phyloP scores from a whole-genome alignment of 1,140 invertebrate genomes.

The Macrotrachela quadricornifera region DNA sequence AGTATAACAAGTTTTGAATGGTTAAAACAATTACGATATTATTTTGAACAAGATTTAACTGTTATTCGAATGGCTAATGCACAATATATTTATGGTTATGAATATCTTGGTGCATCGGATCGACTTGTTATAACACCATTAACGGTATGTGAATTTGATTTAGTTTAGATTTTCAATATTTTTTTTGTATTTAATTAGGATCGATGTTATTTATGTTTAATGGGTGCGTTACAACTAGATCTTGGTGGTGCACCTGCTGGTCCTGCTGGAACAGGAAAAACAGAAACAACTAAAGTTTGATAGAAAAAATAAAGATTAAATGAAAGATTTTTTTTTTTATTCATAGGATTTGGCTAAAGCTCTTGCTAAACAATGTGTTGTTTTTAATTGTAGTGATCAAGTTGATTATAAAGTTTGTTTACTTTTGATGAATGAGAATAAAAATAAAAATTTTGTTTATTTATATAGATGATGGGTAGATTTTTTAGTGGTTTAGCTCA shows the following conservation, averaged over 20 bases:
- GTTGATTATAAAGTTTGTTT: constrained; percentile 46
- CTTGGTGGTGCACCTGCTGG: constrained; percentile 39
- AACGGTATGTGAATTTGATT: constrained; percentile 24
- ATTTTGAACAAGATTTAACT: constrained; percentile 28
- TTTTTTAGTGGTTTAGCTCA: constrained; percentile 62
- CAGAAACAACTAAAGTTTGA: constrained; percentile 39
- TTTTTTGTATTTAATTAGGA: constrained; percentile 21
- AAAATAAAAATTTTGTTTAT: constrained; percentile 26
- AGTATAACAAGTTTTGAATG: constrained; percentile 32
- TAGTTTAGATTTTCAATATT: background rate
- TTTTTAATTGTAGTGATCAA: constrained; percentile 72
- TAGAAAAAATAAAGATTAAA: too few species aligned
- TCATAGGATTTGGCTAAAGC: constrained; percentile 49
- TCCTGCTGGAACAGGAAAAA: constrained; percentile 32
- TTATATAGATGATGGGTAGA: constrained; percentile 46
- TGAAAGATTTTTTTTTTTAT: too few species aligned
- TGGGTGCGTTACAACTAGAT: constrained; percentile 63
- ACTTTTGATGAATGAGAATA: constrained; percentile 13
- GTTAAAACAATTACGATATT: constrained; percentile 33
- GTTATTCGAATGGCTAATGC: constrained; percentile 30
- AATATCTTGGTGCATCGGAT: constrained; percentile 29
- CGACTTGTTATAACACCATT: constrained; percentile 32
- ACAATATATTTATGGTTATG: constrained; percentile 29
- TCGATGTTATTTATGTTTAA: constrained; percentile 44
- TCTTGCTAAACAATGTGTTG: constrained; percentile 62